phyloP scores from a whole-genome alignment of 1,140 invertebrate genomes.

The Arctopsyche grandis region DNA sequence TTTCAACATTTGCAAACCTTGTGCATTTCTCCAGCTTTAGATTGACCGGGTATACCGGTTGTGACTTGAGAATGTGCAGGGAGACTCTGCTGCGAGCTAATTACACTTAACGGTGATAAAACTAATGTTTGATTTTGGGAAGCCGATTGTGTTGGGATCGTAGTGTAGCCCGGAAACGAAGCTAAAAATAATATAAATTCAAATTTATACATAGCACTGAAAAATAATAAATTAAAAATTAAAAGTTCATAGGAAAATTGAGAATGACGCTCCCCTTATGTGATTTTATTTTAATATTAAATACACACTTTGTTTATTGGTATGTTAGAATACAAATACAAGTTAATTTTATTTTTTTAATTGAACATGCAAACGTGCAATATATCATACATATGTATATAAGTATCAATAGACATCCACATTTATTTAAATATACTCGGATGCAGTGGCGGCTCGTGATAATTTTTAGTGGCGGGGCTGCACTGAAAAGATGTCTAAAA shows the following conservation, averaged over 20 bases:
- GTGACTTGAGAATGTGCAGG: constrained; percentile 65
- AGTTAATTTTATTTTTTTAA: neutral
- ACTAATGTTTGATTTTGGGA: constrained; percentile 81
- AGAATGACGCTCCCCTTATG: no score
- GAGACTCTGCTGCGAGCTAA: constrained; percentile 77
- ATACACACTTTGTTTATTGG: no score
- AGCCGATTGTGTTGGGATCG: constrained; percentile 81
- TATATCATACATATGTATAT: no score
- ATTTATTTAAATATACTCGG: no score
- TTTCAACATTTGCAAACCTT: constrained; percentile 57
- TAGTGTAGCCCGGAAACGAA: constrained; percentile 74
- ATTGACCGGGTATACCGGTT: constrained; percentile 60
- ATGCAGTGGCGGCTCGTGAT: no score
- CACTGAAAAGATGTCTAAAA: no score
- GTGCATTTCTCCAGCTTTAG: constrained; percentile 64
- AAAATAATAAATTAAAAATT: neutral
- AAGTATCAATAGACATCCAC: neutral
- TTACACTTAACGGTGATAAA: constrained; percentile 77
- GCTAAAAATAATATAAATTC: constrained; percentile 56
- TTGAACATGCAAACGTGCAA: constrained; percentile 26
- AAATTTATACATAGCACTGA: neutral
- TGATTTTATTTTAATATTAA: no score
- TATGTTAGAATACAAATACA: no score
- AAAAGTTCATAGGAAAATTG: no score
- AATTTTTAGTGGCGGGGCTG: no score